Conservation (phyloP, 2,113 vertebrate genomes). For the Oreocharis arfaki region DNA sequence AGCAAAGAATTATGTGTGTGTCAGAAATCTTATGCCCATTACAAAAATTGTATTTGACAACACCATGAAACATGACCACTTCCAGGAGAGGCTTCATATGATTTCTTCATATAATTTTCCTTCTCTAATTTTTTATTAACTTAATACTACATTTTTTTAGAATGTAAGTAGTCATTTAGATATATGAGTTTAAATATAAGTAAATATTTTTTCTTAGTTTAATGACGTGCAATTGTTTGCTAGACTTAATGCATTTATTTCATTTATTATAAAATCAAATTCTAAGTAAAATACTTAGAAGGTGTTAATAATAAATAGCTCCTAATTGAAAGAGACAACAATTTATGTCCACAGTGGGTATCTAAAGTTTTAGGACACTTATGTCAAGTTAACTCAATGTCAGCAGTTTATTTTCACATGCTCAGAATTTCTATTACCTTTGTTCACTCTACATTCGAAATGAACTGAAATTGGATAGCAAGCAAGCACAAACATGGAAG, state of each 20-base stretch:
- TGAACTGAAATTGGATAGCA: not conserved
- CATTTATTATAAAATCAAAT: not conserved
- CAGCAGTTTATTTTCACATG: not conserved
- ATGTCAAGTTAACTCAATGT: not conserved
- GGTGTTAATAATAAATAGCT: not conserved
- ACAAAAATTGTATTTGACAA: not conserved
- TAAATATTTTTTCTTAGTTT: not conserved
- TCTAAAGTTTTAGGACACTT: not conserved
- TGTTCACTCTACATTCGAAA: not conserved
- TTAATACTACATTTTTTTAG: not conserved
- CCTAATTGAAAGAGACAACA: not conserved
- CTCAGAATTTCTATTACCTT: not conserved
- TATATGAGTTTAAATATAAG: not conserved
- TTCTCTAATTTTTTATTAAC: not conserved
- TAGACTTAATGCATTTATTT: not conserved
- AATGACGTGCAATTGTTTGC: accelerated
- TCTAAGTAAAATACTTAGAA: not conserved
- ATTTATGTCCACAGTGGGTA: not conserved
- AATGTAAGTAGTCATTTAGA: not conserved
- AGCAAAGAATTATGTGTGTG: not conserved
- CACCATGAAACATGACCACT: not conserved
- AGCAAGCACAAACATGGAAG: not conserved
- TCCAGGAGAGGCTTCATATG: not conserved
- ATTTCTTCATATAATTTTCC: not conserved
- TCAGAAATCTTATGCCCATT: not conserved